Percentiles rank a stretch among this genome's conserved stretches.
These are phyloP conservation scores for Clupea harengus DNA, from an alignment of 2,113 vertebrate genomes.

Conservation along the genomic window DNA sequence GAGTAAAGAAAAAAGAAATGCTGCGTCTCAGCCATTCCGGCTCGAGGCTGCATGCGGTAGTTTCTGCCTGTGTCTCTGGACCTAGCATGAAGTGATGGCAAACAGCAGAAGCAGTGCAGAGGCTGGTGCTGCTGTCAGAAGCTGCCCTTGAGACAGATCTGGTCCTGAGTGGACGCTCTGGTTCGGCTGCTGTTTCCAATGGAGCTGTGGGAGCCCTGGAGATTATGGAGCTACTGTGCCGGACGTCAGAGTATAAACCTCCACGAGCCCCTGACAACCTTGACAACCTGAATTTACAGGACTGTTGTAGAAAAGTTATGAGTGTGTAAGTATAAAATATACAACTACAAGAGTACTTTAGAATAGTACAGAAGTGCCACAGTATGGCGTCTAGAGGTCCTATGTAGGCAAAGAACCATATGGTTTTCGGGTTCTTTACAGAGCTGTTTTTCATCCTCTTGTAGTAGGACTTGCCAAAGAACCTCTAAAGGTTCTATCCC, in stretches of 20 bases:
- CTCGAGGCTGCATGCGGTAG: not conserved
- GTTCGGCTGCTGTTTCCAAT: not conserved
- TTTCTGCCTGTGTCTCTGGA: not conserved
- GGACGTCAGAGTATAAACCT: not conserved
- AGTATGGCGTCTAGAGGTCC: not conserved
- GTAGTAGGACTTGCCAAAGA: no score
- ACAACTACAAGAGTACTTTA: not conserved
- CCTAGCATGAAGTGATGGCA: not conserved
- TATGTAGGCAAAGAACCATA: not conserved
- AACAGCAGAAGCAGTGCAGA: not conserved
- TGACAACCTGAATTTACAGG: constrained; percentile 1
- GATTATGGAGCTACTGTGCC: not conserved
- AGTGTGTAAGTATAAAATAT: not conserved
- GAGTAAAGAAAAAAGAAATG: not conserved
- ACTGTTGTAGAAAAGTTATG: constrained; percentile 16
- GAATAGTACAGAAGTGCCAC: not conserved
- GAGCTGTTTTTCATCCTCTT: not conserved
- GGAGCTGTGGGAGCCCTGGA: not conserved
- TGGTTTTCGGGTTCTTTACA: not conserved
- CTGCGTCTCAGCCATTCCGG: not conserved
- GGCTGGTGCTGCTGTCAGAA: no score
- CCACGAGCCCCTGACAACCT: not conserved
- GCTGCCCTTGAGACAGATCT: not conserved
- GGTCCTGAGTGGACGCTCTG: not conserved
- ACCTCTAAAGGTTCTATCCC: not conserved